Conservation (phyloP, 2,797 vertebrate species). For the Apogon hyalosoma region DNA sequence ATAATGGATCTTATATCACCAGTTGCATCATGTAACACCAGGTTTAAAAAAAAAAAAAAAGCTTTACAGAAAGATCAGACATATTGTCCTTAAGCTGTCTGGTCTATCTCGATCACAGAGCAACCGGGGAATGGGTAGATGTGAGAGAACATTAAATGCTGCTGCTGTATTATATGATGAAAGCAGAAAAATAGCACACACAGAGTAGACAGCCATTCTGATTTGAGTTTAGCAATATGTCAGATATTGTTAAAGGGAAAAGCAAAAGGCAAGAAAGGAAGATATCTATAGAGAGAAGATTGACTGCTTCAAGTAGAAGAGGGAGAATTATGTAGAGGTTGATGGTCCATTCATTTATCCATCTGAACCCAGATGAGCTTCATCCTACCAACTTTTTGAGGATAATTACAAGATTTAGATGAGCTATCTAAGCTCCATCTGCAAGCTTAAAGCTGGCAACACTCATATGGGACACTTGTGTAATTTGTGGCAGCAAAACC, state of each 20-base stretch:
- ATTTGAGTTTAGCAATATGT: constrained; percentile 3
- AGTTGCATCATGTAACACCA: constrained; percentile 21
- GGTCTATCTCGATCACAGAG: constrained; percentile 9
- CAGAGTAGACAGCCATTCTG: not conserved
- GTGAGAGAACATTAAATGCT: constrained; percentile 15
- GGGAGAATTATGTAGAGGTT: not conserved
- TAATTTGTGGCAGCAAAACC: not conserved
- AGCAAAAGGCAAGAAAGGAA: not conserved
- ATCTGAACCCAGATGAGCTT: not conserved
- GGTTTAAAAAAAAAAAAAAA: constrained; percentile 3
- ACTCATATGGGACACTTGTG: not conserved
- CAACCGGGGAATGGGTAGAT: constrained; percentile 10
- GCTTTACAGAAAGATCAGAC: constrained; percentile 13
- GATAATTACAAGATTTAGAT: too few relatives aligned
- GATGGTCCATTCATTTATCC: too few relatives aligned
- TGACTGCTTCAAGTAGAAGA: not conserved
- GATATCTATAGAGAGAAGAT: not conserved
- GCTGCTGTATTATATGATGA: not conserved
- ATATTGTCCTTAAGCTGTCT: constrained; percentile 14
- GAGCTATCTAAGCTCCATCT: not conserved
- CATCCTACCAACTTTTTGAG: not conserved
- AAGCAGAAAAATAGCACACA: constrained; percentile 2
- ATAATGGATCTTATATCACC: constrained; percentile 16
- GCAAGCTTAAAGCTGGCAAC: not conserved
- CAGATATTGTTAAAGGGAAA: not conserved